Evolutionary conservation across 2,797 vertebrate genomes (phyloP).

Genomic region (Spinus olivaceus): DNA sequence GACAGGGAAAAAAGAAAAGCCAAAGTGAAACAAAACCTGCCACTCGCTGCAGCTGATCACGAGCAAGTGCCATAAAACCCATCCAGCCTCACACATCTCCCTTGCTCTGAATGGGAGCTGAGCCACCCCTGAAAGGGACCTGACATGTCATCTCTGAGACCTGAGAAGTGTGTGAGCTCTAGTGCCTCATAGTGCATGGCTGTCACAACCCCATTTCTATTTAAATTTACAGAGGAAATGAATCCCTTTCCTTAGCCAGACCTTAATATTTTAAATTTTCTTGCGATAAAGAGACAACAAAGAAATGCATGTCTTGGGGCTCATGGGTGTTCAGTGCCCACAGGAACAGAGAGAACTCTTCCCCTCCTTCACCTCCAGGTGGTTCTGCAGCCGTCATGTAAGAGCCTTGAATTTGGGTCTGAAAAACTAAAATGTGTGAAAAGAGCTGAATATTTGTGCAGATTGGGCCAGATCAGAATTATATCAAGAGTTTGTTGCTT

Average conservation of each 20-base stretch:
- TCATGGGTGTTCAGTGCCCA: not conserved
- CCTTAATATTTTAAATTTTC: not conserved
- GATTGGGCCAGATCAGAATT: not conserved
- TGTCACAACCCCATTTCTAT: not conserved
- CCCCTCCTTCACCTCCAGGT: not conserved
- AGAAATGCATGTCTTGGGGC: not conserved
- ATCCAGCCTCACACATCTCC: not conserved
- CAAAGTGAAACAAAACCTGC: not conserved
- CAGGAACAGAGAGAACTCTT: not conserved
- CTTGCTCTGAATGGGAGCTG: rapidly evolving
- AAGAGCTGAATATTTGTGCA: not conserved
- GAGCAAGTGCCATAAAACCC: not conserved
- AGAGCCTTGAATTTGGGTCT: not conserved
- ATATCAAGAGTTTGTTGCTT: not conserved
- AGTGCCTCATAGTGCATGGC: not conserved
- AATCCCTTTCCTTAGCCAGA: not conserved
- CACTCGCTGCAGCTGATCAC: not conserved
- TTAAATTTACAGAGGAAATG: not conserved
- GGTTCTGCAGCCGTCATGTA: not conserved
- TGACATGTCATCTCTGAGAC: rapidly evolving
- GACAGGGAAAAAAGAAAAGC: not conserved
- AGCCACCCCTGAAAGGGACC: not conserved
- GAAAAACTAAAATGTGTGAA: not conserved
- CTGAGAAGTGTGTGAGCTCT: not conserved
- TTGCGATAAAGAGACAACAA: not conserved